These are phyloP conservation scores for Andrena praecox DNA, from an alignment of 2,888 invertebrate species.

Conservation along the genomic window DNA sequence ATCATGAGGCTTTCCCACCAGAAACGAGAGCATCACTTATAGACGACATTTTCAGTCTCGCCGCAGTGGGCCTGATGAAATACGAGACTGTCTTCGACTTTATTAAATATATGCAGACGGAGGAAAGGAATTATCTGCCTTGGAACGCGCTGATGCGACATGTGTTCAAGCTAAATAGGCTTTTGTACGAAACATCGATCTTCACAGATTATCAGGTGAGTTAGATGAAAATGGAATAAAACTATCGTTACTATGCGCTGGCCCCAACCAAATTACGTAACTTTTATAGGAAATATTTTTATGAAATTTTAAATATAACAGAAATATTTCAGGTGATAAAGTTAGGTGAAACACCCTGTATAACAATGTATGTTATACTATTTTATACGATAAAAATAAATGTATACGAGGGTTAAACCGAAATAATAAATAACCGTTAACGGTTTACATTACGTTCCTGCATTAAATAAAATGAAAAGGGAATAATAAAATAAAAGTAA, in stretches of 20 bases:
- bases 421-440: too few relatives aligned
- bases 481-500: too few relatives aligned
- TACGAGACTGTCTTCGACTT: slow-evolving; percentile 85
- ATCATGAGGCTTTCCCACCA: slow-evolving; percentile 82
- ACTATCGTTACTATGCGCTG: neutral
- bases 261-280: neutral
- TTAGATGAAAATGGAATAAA: neutral
- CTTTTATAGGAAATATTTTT: neutral
- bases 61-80: slow-evolving; percentile 83
- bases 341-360: too few relatives aligned
- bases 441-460: too few relatives aligned
- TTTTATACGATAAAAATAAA: too few relatives aligned
- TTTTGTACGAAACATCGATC: slow-evolving; percentile 76
- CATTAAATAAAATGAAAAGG: too few relatives aligned
- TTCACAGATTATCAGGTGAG: slow-evolving; percentile 79
- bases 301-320: too few relatives aligned
- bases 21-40: slow-evolving; percentile 87
- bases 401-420: too few relatives aligned
- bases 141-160: slow-evolving; percentile 85
- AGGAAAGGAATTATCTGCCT: slow-evolving; percentile 86
- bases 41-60: slow-evolving; percentile 86
- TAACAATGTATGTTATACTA: too few relatives aligned
- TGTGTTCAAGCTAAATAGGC: slow-evolving; percentile 83
- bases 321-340: too few relatives aligned
- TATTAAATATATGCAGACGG: slow-evolving; percentile 85